phyloP scores from a whole-genome alignment of 92 coral and sea anemone species.

The Heteractis magnifica region DNA sequence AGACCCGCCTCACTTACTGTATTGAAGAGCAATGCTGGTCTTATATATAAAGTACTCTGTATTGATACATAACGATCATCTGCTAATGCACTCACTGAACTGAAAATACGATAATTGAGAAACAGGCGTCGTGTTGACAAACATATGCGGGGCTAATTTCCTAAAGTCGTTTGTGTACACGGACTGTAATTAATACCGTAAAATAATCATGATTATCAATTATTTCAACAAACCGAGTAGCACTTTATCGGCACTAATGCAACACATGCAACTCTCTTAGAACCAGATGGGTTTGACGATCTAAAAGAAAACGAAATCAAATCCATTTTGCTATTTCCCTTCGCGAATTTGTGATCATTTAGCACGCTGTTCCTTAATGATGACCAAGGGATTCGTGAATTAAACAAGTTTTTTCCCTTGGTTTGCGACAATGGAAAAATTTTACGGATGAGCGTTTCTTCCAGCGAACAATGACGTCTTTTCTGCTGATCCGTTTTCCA shows the following conservation, averaged over 20 bases:
- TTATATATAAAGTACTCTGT: too few species aligned
- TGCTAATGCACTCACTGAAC: neutral
- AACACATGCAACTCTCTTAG: neutral
- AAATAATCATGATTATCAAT: neutral
- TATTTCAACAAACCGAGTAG: neutral
- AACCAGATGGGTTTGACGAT: neutral
- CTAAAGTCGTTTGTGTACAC: neutral
- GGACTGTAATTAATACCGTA: neutral
- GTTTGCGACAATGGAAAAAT: neutral
- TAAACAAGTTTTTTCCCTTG: neutral
- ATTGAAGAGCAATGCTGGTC: too few species aligned
- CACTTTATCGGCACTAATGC: neutral
- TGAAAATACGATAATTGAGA: neutral
- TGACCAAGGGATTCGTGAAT: neutral
- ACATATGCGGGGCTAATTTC: neutral
- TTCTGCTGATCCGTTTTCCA: constrained; percentile 39
- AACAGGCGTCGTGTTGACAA: neutral
- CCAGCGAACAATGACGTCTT: constrained; percentile 12
- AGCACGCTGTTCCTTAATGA: neutral
- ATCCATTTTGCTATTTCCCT: neutral
- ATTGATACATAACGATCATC: too few species aligned
- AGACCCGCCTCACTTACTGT: too few species aligned
- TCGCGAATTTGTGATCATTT: neutral
- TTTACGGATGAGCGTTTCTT: constrained; percentile 22
- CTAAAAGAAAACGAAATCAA: neutral